Base-by-base conservation (phyloP, 2,888 invertebrate species). In the Poecilus cupreus region DNA sequence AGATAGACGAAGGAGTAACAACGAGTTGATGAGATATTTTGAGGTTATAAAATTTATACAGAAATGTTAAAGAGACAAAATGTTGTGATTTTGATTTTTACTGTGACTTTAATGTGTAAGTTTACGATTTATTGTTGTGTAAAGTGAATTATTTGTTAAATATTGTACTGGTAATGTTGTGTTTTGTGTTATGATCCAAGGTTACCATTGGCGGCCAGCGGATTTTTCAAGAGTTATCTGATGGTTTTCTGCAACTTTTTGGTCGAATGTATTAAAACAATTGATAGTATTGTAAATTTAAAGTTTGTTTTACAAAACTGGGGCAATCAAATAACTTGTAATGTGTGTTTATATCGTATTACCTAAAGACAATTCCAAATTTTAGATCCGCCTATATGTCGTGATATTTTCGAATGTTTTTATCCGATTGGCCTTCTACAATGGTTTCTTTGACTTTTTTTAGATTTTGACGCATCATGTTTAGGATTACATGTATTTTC, bases 11-110 rank as follows among this genome's bases (percentile, higher is more conserved):
- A 64, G 49, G 3, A 2, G 13, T 75, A 80, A 78, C 78, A 79
- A 74, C 64, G 49, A 82, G 82, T 85, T 84, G 83, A 84, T 84
- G n/a, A 83, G 82, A 83, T 83, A 83, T 80, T 79, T 81, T 11
- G 13, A 20, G 68, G 37, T 68, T 43, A 18, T 2, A 43, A 13
- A 68, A 22, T 72, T 72, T 24, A 32, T 51, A 18, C 1, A 70
- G 79, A 68, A 70, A 79, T 79, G 79, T 18, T 68, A 51, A 20
- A 26, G 18, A 49, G 49, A 5, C 16, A 64, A 13, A 13, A 78
- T 78, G 78, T 79, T 24, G 37, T 57, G 39, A 46, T 46, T 68
- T 43, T 79, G 16, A 20, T 51, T 11, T 49, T 37, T 32, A 32
- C 32, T 32, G 68, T 79, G 68, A 46, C 11, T 72, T n/a, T 57